A percentile compares a stretch with the other conserved stretches of the same genome.
These are phyloP conservation scores for Morelia viridis DNA, from an alignment of 2,797 vertebrate species.

Conservation along the genomic window DNA sequence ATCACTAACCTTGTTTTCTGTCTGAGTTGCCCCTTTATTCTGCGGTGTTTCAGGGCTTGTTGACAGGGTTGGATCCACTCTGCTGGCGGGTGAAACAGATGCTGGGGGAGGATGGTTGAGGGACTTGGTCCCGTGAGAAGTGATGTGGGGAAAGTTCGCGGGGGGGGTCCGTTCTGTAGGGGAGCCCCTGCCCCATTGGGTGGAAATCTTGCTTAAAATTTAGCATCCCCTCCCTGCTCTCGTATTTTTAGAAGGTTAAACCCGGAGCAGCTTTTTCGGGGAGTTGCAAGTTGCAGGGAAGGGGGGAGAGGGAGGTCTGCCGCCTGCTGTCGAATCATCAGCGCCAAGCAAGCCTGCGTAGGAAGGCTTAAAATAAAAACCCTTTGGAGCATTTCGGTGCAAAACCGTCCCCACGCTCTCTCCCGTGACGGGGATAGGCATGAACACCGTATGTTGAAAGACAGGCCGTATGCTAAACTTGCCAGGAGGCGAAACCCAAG, in stretches of 20 bases:
- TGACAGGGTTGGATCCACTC: not conserved
- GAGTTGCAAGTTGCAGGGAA: not conserved
- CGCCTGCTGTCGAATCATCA: not conserved
- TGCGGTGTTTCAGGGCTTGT: not conserved
- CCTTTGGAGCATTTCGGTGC: not conserved
- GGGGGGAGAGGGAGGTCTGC: not conserved
- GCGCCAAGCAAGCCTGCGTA: not conserved
- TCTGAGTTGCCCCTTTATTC: not conserved
- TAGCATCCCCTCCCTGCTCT: accelerated
- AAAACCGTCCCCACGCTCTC: not conserved
- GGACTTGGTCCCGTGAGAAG: not conserved
- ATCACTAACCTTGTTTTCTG: not conserved
- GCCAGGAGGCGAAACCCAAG: not conserved
- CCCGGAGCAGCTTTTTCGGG: not conserved
- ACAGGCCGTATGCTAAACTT: not conserved
- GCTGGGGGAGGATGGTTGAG: not conserved
- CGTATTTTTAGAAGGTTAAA: not conserved
- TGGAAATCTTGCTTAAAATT: not conserved
- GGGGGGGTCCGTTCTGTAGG: not conserved
- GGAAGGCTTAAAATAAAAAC: slow-evolving; percentile 1
- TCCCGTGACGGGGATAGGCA: too few relatives aligned
- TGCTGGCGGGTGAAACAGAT: not conserved
- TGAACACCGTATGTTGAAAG: not conserved
- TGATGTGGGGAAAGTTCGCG: accelerated
- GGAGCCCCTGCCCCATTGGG: accelerated